Percentiles rank a stretch among this genome's conserved stretches.
phyloP scores from a whole-genome alignment of 2,113 vertebrate species.

The Motacilla tschutschensis region DNA sequence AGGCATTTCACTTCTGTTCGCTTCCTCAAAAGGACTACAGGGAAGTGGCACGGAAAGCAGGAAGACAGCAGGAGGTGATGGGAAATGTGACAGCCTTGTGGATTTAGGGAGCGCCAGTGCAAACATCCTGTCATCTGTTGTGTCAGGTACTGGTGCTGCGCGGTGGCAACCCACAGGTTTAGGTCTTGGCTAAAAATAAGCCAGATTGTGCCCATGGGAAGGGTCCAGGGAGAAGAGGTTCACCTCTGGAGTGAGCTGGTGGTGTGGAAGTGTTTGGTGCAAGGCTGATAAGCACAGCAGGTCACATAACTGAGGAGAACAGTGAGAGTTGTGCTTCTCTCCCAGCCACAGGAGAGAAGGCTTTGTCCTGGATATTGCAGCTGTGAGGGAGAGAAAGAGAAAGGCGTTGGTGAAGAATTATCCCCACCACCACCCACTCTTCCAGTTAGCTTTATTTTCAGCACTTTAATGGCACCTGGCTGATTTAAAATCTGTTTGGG shows the following conservation, averaged over 20 bases:
- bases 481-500: neutral
- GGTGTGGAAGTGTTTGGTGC: neutral
- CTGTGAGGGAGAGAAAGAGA: too few relatives aligned
- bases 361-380: fast-evolving
- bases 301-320: fast-evolving
- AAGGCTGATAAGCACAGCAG: neutral
- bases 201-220: fast-evolving
- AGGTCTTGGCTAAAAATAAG: neutral
- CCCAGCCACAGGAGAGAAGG: fast-evolving
- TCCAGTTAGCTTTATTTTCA: neutral
- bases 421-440: neutral
- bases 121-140: neutral
- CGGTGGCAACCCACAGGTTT: fast-evolving
- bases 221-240: neutral
- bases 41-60: neutral
- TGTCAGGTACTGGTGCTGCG: fast-evolving
- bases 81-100: neutral
- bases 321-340: fast-evolving
- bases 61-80: neutral
- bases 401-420: fast-evolving
- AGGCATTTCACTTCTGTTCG: neutral
- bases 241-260: neutral
- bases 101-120: neutral
- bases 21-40: neutral
- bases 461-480: neutral